phyloP scores from a whole-genome alignment of 1,140 invertebrate species.

The Mizuhopecten yessoensis region DNA sequence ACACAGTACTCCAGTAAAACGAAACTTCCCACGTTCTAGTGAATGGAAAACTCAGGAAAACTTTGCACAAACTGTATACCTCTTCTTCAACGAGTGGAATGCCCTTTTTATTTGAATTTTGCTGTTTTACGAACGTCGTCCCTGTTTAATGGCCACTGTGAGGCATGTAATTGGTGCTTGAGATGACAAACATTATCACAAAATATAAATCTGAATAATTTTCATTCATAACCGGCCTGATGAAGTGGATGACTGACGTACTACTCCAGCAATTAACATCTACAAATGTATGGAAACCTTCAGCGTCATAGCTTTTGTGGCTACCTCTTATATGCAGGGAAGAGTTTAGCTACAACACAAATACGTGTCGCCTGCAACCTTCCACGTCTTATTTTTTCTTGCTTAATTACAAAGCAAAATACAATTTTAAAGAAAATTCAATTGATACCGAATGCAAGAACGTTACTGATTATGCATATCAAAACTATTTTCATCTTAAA shows the following conservation, averaged over 20 bases:
- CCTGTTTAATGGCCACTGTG: neutral
- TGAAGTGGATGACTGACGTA: neutral
- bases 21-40: neutral
- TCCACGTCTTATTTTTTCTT: no score
- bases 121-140: neutral
- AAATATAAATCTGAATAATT: neutral
- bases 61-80: neutral
- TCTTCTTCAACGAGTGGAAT: neutral
- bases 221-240: neutral
- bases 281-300: no score
- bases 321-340: no score
- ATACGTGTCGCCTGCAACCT: no score
- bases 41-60: neutral
- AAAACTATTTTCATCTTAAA: no score
- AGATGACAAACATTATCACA: neutral
- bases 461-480: no score
- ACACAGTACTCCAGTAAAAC: neutral
- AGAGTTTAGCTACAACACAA: no score
- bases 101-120: neutral
- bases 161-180: neutral
- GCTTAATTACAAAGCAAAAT: no score
- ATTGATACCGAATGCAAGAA: no score
- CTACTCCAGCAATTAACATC: neutral
- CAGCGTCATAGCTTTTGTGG: no score
- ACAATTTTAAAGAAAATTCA: no score